Evolutionary conservation across 2,797 vertebrate species (phyloP).

Genomic region (Oreortyx pictus): DNA sequence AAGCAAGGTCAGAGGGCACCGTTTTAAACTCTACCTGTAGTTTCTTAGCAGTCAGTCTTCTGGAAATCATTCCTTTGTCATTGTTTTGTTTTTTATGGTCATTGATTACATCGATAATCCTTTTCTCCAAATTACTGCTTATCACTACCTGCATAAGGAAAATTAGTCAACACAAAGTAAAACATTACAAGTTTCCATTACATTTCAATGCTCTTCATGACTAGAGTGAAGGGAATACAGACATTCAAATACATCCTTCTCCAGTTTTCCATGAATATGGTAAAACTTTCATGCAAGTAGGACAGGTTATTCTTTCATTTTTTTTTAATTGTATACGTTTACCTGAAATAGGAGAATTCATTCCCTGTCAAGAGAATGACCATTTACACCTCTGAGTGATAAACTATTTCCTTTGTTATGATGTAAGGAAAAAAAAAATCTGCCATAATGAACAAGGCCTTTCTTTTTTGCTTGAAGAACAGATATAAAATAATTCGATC

Average conservation of each 20-base stretch:
- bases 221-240: not conserved
- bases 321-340: rapidly evolving
- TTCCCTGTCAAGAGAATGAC: not conserved
- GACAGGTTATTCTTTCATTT: not conserved
- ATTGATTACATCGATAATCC: conserved; percentile 93
- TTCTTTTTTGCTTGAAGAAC: not conserved
- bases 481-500: not conserved
- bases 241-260: not conserved
- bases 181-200: not conserved
- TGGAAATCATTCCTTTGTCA: conserved; percentile 90
- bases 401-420: not conserved
- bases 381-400: not conserved
- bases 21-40: conserved; percentile 84
- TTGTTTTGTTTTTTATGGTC: conserved; percentile 90
- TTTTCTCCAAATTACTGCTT: conserved; percentile 91
- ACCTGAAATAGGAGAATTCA: not conserved
- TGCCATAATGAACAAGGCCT: not conserved
- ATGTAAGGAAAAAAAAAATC: rapidly evolving
- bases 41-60: conserved; percentile 93
- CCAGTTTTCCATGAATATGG: rapidly evolving
- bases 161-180: not conserved
- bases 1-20: not conserved
- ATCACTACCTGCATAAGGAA: conserved; percentile 86
- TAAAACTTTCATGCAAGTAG: rapidly evolving
- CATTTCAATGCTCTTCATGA: not conserved